phyloP scores from a whole-genome alignment of 2,888 invertebrate species.

The Athalia cordata region DNA sequence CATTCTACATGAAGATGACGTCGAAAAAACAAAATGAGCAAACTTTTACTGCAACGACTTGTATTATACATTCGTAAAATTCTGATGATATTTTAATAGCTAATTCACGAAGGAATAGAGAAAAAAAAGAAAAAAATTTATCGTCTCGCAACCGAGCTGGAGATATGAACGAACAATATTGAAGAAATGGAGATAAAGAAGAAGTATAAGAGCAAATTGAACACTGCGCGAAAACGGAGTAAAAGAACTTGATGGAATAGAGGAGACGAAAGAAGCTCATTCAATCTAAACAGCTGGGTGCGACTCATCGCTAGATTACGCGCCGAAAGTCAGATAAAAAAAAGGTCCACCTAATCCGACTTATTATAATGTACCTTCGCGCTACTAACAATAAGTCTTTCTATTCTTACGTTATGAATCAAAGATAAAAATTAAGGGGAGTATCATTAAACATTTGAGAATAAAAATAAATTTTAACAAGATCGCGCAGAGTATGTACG shows the following conservation, averaged over 20 bases:
- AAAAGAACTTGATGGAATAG: not conserved
- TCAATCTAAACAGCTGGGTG: constrained; percentile 9
- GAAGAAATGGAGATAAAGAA: not conserved
- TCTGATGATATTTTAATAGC: not conserved
- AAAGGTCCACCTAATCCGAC: not conserved
- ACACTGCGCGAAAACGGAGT: not conserved
- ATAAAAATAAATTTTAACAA: too few relatives aligned
- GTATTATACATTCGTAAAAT: not conserved
- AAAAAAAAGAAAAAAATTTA: not conserved
- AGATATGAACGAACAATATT: too few relatives aligned
- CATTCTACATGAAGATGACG: too few relatives aligned
- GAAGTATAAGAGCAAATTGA: not conserved
- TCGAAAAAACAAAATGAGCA: too few relatives aligned
- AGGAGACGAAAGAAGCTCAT: not conserved
- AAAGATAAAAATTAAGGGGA: constrained; percentile 12
- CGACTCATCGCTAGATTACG: constrained; percentile 20
- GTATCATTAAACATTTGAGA: too few relatives aligned
- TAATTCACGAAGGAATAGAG: not conserved
- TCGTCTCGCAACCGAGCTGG: too few relatives aligned
- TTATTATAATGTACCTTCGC: not conserved
- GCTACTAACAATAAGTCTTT: not conserved
- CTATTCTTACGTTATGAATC: not conserved
- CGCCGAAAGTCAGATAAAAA: not conserved
- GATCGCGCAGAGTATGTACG: too few relatives aligned
- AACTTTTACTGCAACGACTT: not conserved